Evolutionary conservation across 2,113 vertebrate genomes (phyloP).

Genomic region (Chlorodrepanis virens): DNA sequence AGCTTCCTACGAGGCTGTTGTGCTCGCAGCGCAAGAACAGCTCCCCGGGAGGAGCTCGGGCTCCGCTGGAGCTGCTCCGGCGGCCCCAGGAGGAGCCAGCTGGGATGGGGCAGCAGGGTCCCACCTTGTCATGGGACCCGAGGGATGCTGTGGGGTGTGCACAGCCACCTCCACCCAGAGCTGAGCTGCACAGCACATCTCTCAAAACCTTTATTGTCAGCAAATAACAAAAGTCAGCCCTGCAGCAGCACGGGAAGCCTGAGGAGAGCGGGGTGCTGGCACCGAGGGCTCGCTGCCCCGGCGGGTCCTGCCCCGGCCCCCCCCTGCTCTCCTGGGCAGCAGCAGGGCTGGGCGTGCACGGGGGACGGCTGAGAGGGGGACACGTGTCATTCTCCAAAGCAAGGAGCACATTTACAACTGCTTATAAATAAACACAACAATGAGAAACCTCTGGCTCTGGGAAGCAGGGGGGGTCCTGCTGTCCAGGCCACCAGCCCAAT

Average conservation of each 20-base stretch:
- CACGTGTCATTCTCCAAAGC: slow-evolving; percentile 14
- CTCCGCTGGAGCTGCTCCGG: background rate
- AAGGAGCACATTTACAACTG: slow-evolving; percentile 26
- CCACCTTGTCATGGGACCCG: rapidly evolving
- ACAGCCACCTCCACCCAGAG: rapidly evolving
- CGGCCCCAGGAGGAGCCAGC: background rate
- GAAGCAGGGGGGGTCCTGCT: background rate
- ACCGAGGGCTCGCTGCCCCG: rapidly evolving
- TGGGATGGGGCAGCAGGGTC: background rate
- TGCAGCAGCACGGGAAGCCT: rapidly evolving
- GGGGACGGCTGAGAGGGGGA: background rate
- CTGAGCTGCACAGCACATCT: background rate
- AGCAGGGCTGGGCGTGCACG: background rate
- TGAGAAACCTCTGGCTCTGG: background rate
- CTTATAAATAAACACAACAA: slow-evolving; percentile 60
- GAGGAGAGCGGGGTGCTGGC: background rate
- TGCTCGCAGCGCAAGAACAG: rapidly evolving
- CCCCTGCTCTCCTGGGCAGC: background rate
- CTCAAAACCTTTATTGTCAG: slow-evolving; percentile 65
- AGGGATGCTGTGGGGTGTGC: rapidly evolving
- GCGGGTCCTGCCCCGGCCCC: background rate
- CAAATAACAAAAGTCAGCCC: slow-evolving; percentile 24
- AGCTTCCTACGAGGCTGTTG: background rate
- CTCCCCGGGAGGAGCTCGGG: background rate
- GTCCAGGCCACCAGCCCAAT: background rate